Evolutionary conservation across 2,113 vertebrate genomes (phyloP).

Genomic region (Actenoides hombroni): DNA sequence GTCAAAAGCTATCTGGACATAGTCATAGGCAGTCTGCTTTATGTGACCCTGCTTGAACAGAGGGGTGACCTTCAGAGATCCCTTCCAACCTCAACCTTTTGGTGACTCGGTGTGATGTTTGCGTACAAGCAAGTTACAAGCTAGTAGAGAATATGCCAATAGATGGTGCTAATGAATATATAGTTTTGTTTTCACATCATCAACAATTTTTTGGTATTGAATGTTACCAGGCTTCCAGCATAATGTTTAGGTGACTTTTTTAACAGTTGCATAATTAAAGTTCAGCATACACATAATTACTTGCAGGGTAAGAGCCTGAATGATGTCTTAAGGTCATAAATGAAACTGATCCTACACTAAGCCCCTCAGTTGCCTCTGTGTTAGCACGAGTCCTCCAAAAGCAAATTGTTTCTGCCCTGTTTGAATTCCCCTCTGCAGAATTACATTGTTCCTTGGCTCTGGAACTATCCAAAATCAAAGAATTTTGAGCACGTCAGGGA

Average conservation of each 20-base stretch:
- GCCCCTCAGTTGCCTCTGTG: not conserved
- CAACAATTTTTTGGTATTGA: not conserved
- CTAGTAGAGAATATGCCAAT: not conserved
- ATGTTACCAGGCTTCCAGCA: not conserved
- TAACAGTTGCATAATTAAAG: not conserved
- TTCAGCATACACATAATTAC: not conserved
- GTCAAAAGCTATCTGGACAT: not conserved
- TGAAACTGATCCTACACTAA: not conserved
- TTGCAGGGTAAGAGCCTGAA: not conserved
- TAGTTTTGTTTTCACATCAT: not conserved
- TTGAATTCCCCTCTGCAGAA: not conserved
- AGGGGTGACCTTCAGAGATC: not conserved
- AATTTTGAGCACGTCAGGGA: not conserved
- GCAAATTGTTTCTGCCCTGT: not conserved
- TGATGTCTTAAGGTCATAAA: not conserved
- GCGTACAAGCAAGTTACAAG: not conserved
- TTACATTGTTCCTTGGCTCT: not conserved
- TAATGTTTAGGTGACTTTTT: not conserved
- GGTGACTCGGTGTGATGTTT: not conserved
- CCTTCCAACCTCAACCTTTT: not conserved
- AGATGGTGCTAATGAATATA: conserved; percentile 7
- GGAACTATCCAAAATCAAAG: not conserved
- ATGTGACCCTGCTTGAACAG: not conserved
- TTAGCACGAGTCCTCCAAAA: not conserved
- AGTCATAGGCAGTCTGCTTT: not conserved